Evolutionary conservation across 2,113 vertebrate genomes (phyloP), one percentile per base, ranked within the genome.

Genomic region (Terrapene triunguis): DNA sequence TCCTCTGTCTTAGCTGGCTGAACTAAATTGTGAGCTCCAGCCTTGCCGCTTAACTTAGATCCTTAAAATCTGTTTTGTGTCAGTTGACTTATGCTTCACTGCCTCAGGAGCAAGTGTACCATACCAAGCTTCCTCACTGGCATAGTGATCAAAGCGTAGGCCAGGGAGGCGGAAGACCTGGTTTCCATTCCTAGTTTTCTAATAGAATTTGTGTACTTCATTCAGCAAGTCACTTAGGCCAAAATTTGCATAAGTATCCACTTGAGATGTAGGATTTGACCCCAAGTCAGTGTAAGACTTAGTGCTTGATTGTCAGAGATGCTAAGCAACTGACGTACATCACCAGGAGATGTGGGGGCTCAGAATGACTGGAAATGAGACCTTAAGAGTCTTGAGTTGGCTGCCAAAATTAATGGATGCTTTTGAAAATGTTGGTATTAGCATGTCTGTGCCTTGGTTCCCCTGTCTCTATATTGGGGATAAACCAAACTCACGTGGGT

Each of bases 1-100:
- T 65, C 82, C 93, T 90, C 90, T 74, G 79, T 80, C 55, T 87
- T 89, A 84, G 91, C 88, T 93, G 95, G 95, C 89, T 95, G 84
- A 90, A 85, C 9, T 19, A n/a, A 76, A 17, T 13, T 4, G 78
- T 12, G 53, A 93, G 83, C 83, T 4, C 1, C 7, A 54, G 80
- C 84, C 95, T 86, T 44, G 38, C 9, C 38, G 44, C 72, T 25
- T 42, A 74, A 74, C 9, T 91, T 44, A 87, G 86, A 88, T 94
- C 89, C 82, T 93, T 91, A 91, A 35, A 65, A 35, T 94, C 95
- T 83, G 81, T 27, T 91, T 25, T 57, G 88, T 90, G 86, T 85
- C 74, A 53, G 59, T 14, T 69, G 21, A 12, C 44, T 12, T 10
- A 11, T 0, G 4, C 8, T 38, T 80, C 80, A 14, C 2, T 82